Base-by-base conservation (phyloP, 2,888 invertebrate species). In the Galerucella nymphaeae region DNA sequence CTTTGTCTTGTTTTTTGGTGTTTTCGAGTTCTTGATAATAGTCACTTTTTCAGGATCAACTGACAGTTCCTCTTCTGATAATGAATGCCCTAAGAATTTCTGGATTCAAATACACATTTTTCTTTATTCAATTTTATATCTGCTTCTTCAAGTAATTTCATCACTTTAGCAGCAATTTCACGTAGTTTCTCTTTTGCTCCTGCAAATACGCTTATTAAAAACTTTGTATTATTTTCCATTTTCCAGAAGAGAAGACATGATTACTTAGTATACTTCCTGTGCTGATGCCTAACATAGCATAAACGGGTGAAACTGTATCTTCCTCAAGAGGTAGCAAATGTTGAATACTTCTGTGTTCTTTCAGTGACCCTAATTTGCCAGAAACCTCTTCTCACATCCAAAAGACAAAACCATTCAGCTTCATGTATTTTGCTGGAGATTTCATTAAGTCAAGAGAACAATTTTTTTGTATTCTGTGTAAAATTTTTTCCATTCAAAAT, bases 301-400 rank as follows among this genome's bases (percentile, higher is more conserved):
- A 18, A n/a, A n/a, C n/a, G n/a, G n/a, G n/a, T n/a, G n/a, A n/a
- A n/a, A n/a, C n/a, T n/a, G n/a, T n/a, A n/a, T n/a, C n/a, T n/a
- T n/a, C n/a, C n/a, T n/a, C n/a, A n/a, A n/a, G n/a, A n/a, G n/a
- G n/a, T n/a, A n/a, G 53, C 53, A 69, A 62, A 14, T 10, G 64
- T 70, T 10, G 66, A 30, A 41, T 58, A 71, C 48, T 70, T 66
- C 42, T 65, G 66, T 23, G 71, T 65, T 9, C 66, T 53, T 13
- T 57, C 66, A 8, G 64, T 30, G 14, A 64, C 65, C 65, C 23
- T 23, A 11, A 71, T 48, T 59, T 71, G 71, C 71, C 71, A 71
- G 30, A 71, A 71, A 16, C 65, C 64, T 53, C 50, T 13, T 71
- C 38, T 71, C 10, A 55, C 64, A 48, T 71, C 66, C 16, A 71